Percentiles rank a stretch among this genome's conserved stretches.
Conservation (phyloP, 1,140 invertebrate species). For the Eumeta japonica region DNA sequence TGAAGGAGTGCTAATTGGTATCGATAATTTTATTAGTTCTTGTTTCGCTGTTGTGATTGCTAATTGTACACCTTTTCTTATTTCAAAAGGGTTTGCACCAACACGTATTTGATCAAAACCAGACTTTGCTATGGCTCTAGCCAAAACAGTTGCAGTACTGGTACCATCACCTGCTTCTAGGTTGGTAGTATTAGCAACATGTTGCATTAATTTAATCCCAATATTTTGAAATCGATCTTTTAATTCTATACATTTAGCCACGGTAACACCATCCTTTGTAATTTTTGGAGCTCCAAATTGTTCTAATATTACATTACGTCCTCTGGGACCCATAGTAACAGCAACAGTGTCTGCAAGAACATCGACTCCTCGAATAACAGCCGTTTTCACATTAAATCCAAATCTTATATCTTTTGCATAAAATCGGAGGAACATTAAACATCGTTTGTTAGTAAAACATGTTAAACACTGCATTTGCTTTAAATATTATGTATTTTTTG, state of each 20-base stretch:
- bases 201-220: conserved; percentile 90
- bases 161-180: conserved; percentile 95
- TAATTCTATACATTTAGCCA: conserved; percentile 92
- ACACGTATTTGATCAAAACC: conserved; percentile 91
- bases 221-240: conserved; percentile 95
- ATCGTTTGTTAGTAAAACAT: too few species aligned
- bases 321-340: conserved; percentile 95
- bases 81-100: conserved; percentile 92
- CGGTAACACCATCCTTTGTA: conserved; percentile 95
- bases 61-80: conserved; percentile 82
- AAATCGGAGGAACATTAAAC: too few species aligned
- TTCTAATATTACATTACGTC: conserved; percentile 92
- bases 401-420: conserved; percentile 93
- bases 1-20: conserved; percentile 84
- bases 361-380: conserved; percentile 92
- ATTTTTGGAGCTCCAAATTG: conserved; percentile 94
- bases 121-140: conserved; percentile 88
- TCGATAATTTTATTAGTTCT: conserved; percentile 78
- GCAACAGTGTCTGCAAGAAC: conserved; percentile 91
- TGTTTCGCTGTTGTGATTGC: conserved; percentile 82
- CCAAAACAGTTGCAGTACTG: conserved; percentile 90
- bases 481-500: too few species aligned
- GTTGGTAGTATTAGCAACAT: conserved; percentile 94
- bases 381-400: conserved; percentile 83
- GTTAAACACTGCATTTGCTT: too few species aligned